These are phyloP conservation scores for Hemiprocne comata DNA, from an alignment of 2,113 vertebrate species.

Conservation along the genomic window DNA sequence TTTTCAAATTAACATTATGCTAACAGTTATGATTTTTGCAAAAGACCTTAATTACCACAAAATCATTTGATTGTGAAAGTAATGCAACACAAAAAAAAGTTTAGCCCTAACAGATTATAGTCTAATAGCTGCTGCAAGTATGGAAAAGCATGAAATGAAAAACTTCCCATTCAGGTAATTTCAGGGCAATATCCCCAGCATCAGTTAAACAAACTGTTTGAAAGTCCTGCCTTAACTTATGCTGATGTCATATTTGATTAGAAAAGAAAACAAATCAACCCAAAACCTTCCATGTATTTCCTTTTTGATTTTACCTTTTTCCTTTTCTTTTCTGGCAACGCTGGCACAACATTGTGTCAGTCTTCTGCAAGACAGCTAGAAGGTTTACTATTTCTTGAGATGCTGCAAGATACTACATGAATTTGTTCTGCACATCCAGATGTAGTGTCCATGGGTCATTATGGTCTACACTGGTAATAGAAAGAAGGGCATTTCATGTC, in stretches of 20 bases:
- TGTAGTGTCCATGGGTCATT: accelerated
- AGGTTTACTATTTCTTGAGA: background rate
- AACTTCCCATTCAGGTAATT: background rate
- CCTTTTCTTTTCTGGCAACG: background rate
- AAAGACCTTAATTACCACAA: background rate
- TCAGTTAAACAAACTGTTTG: background rate
- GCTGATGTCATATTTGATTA: background rate
- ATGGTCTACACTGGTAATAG: background rate
- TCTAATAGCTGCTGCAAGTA: background rate
- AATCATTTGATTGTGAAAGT: background rate
- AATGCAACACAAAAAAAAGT: background rate
- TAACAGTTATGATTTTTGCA: background rate
- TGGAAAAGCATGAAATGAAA: background rate
- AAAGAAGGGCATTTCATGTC: background rate
- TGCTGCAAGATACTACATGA: background rate
- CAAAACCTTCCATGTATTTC: background rate
- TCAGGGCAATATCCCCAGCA: background rate
- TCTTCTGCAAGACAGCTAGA: background rate
- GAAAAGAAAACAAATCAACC: background rate
- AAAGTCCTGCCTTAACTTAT: background rate
- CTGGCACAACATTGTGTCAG: background rate
- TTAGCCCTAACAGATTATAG: background rate
- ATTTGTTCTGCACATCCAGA: background rate
- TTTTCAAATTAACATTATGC: background rate
- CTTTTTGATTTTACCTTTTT: background rate